These are phyloP conservation scores for Poicephalus meyeri DNA, from an alignment of 2,113 vertebrate genomes.

Conservation along the genomic window DNA sequence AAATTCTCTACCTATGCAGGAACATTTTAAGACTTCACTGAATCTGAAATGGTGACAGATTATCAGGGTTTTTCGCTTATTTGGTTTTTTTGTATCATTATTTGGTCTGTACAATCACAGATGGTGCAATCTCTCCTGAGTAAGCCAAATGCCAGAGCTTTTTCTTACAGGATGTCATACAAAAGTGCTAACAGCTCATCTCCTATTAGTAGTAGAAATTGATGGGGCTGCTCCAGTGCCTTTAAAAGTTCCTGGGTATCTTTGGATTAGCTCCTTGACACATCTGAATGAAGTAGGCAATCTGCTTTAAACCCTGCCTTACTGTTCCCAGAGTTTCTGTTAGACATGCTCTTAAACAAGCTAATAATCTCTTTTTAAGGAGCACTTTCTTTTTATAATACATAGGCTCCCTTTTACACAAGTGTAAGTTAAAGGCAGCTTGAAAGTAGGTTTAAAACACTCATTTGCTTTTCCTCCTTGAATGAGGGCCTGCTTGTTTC, in stretches of 20 bases:
- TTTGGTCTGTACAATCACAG: constrained; percentile 4
- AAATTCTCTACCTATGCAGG: constrained; percentile 49
- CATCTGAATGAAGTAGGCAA: not conserved
- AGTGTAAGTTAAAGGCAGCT: not conserved
- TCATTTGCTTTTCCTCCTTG: not conserved
- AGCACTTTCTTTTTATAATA: not conserved
- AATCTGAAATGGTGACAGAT: not conserved
- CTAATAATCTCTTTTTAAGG: not conserved
- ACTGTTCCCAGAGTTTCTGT: not conserved
- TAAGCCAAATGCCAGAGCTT: constrained; percentile 40
- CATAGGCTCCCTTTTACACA: accelerated
- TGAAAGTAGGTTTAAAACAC: not conserved
- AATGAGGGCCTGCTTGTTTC: not conserved
- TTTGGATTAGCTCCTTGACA: constrained; percentile 3
- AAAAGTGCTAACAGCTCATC: not conserved
- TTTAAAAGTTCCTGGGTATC: constrained; percentile 1
- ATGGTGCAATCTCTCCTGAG: constrained; percentile 53
- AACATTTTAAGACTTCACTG: constrained; percentile 56
- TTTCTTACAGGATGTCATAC: constrained; percentile 12
- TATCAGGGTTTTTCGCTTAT: not conserved
- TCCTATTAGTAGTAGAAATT: not conserved
- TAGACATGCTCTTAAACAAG: not conserved
- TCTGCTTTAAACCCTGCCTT: not conserved
- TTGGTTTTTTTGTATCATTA: constrained; percentile 11
- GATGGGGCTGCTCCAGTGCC: not conserved